These are phyloP conservation scores for Antigone vipio DNA, from an alignment of 2,113 vertebrate genomes.

Conservation along the genomic window DNA sequence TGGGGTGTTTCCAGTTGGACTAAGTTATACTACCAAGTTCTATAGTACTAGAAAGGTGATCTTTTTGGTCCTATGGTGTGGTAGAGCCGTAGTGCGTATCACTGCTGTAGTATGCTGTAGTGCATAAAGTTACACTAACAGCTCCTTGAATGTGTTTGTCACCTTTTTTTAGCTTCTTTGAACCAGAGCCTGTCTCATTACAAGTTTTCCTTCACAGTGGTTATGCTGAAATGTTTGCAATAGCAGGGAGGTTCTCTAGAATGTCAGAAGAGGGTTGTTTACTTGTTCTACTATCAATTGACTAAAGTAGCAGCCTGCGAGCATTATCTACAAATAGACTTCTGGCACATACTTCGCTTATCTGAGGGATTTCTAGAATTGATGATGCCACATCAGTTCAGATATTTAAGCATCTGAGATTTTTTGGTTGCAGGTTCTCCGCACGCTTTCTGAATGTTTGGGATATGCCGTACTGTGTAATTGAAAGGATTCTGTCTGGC, in stretches of 20 bases:
- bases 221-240: background rate
- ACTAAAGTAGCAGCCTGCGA: background rate
- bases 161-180: background rate
- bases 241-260: background rate
- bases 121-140: background rate
- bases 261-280: background rate
- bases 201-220: background rate
- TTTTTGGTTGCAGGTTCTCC: background rate
- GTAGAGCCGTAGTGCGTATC: background rate
- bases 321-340: rapidly evolving
- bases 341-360: background rate
- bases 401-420: background rate
- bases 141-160: background rate
- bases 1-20: background rate
- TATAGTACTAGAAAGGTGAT: background rate
- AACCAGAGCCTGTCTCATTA: background rate
- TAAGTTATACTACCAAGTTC: rapidly evolving
- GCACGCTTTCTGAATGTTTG: background rate
- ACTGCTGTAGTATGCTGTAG: no score
- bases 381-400: background rate
- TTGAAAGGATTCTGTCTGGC: background rate
- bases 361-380: background rate
- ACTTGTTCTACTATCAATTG: background rate
- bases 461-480: background rate
- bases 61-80: background rate